Conservation (phyloP, 1,140 invertebrate species). For the Apocrypta bakeri region DNA sequence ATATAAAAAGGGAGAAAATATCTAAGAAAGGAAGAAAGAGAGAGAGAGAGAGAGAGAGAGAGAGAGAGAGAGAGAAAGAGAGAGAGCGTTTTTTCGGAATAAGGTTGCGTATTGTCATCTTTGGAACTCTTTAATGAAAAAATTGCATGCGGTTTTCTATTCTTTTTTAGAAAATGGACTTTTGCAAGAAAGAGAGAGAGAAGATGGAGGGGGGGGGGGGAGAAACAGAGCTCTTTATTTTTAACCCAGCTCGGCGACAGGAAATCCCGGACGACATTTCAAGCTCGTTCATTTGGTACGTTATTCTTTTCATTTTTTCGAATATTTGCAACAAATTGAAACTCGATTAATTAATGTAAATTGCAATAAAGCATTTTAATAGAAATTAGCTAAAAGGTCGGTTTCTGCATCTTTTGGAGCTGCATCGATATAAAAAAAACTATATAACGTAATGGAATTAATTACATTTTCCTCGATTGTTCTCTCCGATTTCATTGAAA, state of each 20-base stretch:
- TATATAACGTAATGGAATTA: too few species aligned
- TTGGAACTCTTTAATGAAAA: neutral
- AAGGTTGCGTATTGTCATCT: neutral
- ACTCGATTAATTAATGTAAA: neutral
- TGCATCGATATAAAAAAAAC: too few species aligned
- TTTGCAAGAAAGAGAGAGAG: too few species aligned
- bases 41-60: neutral
- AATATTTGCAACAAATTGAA: neutral
- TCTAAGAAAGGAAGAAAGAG: neutral
- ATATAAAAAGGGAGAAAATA: neutral
- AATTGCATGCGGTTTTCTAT: too few species aligned
- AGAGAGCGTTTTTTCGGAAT: neutral
- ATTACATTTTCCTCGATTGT: neutral
- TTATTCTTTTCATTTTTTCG: neutral
- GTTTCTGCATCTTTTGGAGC: too few species aligned
- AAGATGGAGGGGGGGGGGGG: too few species aligned
- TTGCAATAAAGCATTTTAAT: neutral
- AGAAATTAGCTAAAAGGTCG: too few species aligned
- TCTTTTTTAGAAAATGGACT: too few species aligned
- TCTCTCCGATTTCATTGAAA: neutral
- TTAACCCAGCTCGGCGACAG: neutral
- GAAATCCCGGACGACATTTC: neutral
- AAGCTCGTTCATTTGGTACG: neutral
- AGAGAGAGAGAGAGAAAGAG: neutral
- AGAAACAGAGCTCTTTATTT: neutral